Base-by-base conservation (phyloP, 1,140 invertebrate species). In the Parapsyche elsis region DNA sequence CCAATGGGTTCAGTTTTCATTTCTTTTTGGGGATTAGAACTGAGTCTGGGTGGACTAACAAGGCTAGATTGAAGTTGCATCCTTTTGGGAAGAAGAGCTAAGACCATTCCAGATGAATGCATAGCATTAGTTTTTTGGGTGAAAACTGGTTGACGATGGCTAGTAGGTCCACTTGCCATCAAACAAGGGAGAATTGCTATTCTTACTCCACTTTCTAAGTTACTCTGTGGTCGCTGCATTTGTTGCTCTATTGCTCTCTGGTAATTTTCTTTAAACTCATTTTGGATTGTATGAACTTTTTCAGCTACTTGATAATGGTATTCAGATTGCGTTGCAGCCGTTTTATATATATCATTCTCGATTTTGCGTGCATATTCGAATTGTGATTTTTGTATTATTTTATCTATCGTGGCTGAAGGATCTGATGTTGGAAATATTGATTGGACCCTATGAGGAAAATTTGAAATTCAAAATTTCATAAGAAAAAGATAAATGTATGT, bases 241-340 rank as follows among this genome's bases (percentile, higher is more conserved):
- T 94, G 92, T 83, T 92, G 93, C 85, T 96, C 95, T 88, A 97
- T 95, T 73, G 97, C 91, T 85, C 96, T 96, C 80, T 97, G 94
- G 71, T 94, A 89, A 85, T 96, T 96, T 84, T 96, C 95, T 85
- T 96, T 94, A 82, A 99, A 88, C 87, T 99, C 98, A 86, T 99
- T 99, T 86, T 99, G 98, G 81, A 99, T 99, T 89, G 99, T 99
- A 86, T 99, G 99, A 82, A 99, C 99, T 87, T 99, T 99, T 85
- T 99, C 98, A 0, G 99, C 99, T 19, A 99, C 88, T 67, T 99
- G 87, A 87, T 99, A 98, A 88, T 99, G 99, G 89, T 99, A 99
- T 85, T 99, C 97, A 14, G 98, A 98, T 85, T 95, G 91, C 19
- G 96, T 97, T 85, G 98, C 98, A 0, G 99, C 98, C 92, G 96